A percentile compares a stretch with the other conserved stretches of the same genome.
phyloP scores from a whole-genome alignment of 2,888 invertebrate species.

The Chrysotoxum bicinctum region DNA sequence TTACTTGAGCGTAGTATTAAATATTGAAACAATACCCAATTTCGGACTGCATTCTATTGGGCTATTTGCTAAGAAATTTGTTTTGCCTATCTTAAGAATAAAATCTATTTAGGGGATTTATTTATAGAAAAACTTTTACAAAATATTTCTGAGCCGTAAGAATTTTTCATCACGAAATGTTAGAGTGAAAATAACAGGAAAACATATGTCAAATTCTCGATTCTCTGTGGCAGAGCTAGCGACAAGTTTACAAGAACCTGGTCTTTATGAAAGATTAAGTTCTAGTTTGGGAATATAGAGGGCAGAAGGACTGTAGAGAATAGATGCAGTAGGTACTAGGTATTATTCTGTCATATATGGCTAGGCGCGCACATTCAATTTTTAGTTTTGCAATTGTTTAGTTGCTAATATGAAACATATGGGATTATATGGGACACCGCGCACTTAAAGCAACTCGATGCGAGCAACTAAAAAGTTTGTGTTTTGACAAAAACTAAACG shows the following conservation, averaged over 20 bases:
- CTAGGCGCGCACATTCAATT: no score
- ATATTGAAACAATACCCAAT: not conserved
- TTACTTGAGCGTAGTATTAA: slow-evolving; percentile 37
- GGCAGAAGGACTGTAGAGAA: no score
- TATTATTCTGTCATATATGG: no score
- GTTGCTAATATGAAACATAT: no score
- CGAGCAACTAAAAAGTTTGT: no score
- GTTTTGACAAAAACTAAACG: no score
- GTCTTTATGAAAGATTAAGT: not conserved
- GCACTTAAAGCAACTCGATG: no score
- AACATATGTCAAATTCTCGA: slow-evolving; percentile 55
- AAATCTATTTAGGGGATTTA: slow-evolving; percentile 35
- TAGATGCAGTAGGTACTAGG: no score
- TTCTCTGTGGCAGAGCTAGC: slow-evolving; percentile 28
- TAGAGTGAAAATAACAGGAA: slow-evolving; percentile 70
- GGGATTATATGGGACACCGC: no score
- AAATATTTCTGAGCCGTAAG: slow-evolving; percentile 57
- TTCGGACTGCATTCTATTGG: slow-evolving; percentile 41
- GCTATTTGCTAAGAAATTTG: slow-evolving; percentile 3
- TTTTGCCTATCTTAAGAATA: slow-evolving; percentile 25
- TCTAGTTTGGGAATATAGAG: not conserved
- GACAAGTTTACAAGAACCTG: not conserved
- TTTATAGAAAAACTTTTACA: slow-evolving; percentile 69
- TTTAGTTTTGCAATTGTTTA: no score
- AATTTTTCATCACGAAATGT: slow-evolving; percentile 62